Conservation (phyloP, 2,888 invertebrate genomes). For the Keiferia lycopersicella region DNA sequence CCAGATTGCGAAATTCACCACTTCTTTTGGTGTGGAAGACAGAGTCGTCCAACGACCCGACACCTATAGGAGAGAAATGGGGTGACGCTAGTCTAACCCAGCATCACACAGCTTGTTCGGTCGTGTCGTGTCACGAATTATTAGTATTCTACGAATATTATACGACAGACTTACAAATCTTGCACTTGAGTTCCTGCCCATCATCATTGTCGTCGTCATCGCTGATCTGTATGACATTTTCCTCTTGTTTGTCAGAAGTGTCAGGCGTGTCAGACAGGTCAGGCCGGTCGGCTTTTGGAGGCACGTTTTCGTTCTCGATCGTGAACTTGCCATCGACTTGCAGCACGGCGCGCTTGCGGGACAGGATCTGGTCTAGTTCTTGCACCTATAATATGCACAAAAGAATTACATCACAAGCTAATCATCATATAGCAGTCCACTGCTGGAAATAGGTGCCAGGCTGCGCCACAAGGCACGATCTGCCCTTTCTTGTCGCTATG, state of each 20-base stretch:
- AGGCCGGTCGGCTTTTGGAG: constrained; percentile 50
- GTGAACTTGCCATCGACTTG: constrained; percentile 85
- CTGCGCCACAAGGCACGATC: too few relatives aligned
- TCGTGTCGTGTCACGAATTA: too few relatives aligned
- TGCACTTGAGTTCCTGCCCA: constrained; percentile 59
- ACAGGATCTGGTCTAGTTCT: constrained; percentile 81
- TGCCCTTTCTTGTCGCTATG: too few relatives aligned
- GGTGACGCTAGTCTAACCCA: too few relatives aligned
- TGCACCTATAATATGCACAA: constrained; percentile 72
- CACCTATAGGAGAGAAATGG: too few relatives aligned
- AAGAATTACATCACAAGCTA: too few relatives aligned
- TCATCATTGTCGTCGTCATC: constrained; percentile 69
- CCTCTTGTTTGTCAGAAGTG: constrained; percentile 33
- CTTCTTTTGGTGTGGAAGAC: too few relatives aligned
- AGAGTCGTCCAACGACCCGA: too few relatives aligned
- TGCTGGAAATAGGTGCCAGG: too few relatives aligned
- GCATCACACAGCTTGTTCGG: too few relatives aligned
- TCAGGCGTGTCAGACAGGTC: constrained; percentile 34
- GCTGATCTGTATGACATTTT: constrained; percentile 75
- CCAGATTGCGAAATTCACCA: too few relatives aligned
- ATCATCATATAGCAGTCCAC: too few relatives aligned
- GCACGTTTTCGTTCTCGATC: constrained; percentile 45
- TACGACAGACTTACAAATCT: constrained; percentile 62
- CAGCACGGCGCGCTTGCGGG: constrained; percentile 81
- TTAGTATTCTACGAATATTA: neutral